A percentile compares a stretch with the other conserved stretches of the same genome.
Conservation (phyloP, 1,140 invertebrate genomes). For the Bilobella aurantiaca region DNA sequence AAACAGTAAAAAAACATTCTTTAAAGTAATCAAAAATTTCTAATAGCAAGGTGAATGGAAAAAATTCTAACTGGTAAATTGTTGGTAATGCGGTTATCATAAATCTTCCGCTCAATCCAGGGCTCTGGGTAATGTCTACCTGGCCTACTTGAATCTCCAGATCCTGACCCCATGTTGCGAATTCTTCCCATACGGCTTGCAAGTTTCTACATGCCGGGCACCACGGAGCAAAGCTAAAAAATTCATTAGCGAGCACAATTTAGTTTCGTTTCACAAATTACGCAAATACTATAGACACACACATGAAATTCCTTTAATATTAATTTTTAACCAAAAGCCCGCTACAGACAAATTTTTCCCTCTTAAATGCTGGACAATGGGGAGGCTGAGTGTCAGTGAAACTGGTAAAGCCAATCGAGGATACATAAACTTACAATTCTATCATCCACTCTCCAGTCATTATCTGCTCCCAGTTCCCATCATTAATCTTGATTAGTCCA, state of each 20-base stretch:
- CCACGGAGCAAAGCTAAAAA: slow-evolving; percentile 97
- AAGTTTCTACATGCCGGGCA: slow-evolving; percentile 85
- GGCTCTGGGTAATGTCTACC: slow-evolving; percentile 78
- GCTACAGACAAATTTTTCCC: too few relatives aligned
- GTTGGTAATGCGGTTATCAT: slow-evolving; percentile 77
- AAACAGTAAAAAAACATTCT: too few relatives aligned
- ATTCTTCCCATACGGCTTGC: slow-evolving; percentile 74
- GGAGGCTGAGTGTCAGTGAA: too few relatives aligned
- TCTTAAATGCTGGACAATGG: too few relatives aligned
- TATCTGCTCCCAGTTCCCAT: slow-evolving; percentile 78
- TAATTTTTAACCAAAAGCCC: slow-evolving; percentile 21
- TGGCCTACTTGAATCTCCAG: slow-evolving; percentile 76
- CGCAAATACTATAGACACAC: background rate
- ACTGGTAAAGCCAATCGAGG: too few relatives aligned
- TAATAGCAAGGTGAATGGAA: too few relatives aligned
- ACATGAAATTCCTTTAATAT: background rate
- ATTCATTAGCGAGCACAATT: slow-evolving; percentile 36
- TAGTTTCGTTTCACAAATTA: background rate
- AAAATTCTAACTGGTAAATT: slow-evolving; percentile 96
- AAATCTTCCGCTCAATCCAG: slow-evolving; percentile 88
- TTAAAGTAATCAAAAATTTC: too few relatives aligned
- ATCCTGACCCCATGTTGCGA: slow-evolving; percentile 65
- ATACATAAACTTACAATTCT: slow-evolving; percentile 93
- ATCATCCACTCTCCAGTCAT: slow-evolving; percentile 90
- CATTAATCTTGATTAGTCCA: too few relatives aligned